Evolutionary conservation across 2,888 invertebrate species (phyloP), one percentile per base, ranked within the genome.

Genomic region (Lithophane socia): DNA sequence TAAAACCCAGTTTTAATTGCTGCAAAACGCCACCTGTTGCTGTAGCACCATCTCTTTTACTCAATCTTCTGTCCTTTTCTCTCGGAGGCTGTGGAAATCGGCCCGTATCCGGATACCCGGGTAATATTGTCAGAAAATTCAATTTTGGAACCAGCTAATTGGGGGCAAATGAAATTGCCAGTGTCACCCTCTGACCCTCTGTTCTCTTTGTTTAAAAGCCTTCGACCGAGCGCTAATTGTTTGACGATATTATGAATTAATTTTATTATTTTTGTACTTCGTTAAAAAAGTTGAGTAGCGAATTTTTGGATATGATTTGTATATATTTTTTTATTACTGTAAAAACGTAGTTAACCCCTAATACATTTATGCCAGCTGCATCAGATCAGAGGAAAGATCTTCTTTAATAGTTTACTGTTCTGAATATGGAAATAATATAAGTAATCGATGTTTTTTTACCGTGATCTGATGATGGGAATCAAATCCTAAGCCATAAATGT

Each of bases 1-100:
- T 97, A 96, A 95, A 96, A 95, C 91, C 92, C 92, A 90, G 91
- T 96, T 96, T 97, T 97, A 97, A 97, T 97, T 97, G 96, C 95
- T 94, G 89, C 90, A 94, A 93, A 94, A 90, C 91, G 93, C 94
- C 96, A 97, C 97, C 96, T 97, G 97, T 97, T 97, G 97, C 95
- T n/a, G 63, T 54, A 18, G 1, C 10, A 68, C 88, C 77, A 68
- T 88, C 91, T 89, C 87, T 91, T 91, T 89, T 87, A 87, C 85
- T 79, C 66, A 1, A 16, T 67, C 68, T 75, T 80, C 87, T 86
- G 88, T 93, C 94, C 80, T 91, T 91, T 80, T 92, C 90, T 12
- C 81, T 42, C 90, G 91, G 95, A 94, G 93, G 93, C 94, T 95
- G 94, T 88, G 86, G 84, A 89, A 88, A 92, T 85, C 94, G 96